A percentile compares a stretch with the other conserved stretches of the same genome.
phyloP scores from a whole-genome alignment of 2,113 vertebrate species.

The Craseonycteris thonglongyai region DNA sequence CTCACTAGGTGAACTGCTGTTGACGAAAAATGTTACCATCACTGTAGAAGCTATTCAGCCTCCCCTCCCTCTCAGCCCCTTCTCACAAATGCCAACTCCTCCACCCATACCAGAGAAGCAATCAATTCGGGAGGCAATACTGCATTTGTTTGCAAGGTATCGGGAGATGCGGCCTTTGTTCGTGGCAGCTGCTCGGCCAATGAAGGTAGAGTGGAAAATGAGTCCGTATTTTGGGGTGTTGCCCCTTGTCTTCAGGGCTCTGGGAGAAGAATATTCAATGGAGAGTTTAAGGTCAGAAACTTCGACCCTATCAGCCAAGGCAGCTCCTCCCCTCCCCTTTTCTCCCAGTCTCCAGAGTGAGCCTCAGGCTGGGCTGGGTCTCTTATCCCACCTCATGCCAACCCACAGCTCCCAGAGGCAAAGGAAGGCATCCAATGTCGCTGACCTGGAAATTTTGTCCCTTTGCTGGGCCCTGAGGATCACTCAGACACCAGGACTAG shows the following conservation, averaged over 20 bases:
- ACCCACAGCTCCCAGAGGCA: constrained; percentile 19
- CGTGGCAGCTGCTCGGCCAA: constrained; percentile 94
- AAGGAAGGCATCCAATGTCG: constrained; percentile 53
- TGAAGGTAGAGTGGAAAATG: constrained; percentile 99
- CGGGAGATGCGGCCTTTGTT: constrained; percentile 99
- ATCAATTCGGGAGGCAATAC: constrained; percentile 95
- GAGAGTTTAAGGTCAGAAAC: background rate
- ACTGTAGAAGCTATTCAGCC: constrained; percentile 77
- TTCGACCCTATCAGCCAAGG: background rate
- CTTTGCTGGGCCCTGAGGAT: constrained; percentile 73
- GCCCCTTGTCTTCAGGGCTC: constrained; percentile 93
- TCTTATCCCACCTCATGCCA: background rate
- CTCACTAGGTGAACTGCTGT: constrained; percentile 91
- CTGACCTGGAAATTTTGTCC: constrained; percentile 69
- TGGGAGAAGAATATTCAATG: constrained; percentile 59
- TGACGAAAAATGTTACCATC: constrained; percentile 99
- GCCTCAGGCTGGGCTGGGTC: background rate
- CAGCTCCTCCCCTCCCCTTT: background rate
- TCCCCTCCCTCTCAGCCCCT: background rate
- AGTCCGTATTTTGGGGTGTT: constrained; percentile 98
- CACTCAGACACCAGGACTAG: constrained; percentile 86
- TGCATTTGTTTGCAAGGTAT: constrained; percentile 97
- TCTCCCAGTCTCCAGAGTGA: background rate
- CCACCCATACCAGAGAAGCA: constrained; percentile 91
- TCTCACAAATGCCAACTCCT: background rate